These are phyloP conservation scores for Selenia dentaria DNA, from an alignment of 2,888 invertebrate species.

Conservation along the genomic window DNA sequence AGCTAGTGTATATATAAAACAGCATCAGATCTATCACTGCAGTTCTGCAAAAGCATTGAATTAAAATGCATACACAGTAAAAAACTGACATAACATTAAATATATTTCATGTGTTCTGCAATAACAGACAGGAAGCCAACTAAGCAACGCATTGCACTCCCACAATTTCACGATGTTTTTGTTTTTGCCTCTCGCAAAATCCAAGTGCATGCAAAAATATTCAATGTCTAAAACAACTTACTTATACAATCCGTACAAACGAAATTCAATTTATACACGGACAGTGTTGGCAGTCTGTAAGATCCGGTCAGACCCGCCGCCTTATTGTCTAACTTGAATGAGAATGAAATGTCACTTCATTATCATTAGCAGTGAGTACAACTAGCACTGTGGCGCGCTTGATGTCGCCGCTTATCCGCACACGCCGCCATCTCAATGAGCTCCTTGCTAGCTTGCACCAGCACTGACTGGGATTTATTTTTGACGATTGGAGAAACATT, in stretches of 20 bases:
- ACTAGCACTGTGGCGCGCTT: no score
- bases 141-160: neutral
- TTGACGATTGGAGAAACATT: no score
- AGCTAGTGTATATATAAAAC: no score
- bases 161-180: constrained; percentile 1
- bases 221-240: constrained; percentile 4
- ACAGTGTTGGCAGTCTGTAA: neutral
- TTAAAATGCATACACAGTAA: constrained; percentile 8
- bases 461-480: no score
- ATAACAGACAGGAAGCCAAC: constrained; percentile 1
- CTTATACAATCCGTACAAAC: constrained; percentile 4
- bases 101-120: neutral
- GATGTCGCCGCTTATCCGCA: no score
- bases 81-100: neutral
- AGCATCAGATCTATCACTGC: no score
- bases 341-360: no score
- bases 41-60: neutral
- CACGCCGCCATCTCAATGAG: no score
- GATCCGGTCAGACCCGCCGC: no score
- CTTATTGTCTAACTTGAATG: no score
- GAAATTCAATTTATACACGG: constrained; percentile 10
- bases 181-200: neutral
- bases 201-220: constrained; percentile 8
- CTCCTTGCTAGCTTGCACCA: no score
- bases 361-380: no score